A percentile compares a stretch with the other conserved stretches of the same genome.
These are phyloP conservation scores for Caenorhabditis brenneri DNA, from an alignment of 1,140 invertebrate species.

Conservation along the genomic window DNA sequence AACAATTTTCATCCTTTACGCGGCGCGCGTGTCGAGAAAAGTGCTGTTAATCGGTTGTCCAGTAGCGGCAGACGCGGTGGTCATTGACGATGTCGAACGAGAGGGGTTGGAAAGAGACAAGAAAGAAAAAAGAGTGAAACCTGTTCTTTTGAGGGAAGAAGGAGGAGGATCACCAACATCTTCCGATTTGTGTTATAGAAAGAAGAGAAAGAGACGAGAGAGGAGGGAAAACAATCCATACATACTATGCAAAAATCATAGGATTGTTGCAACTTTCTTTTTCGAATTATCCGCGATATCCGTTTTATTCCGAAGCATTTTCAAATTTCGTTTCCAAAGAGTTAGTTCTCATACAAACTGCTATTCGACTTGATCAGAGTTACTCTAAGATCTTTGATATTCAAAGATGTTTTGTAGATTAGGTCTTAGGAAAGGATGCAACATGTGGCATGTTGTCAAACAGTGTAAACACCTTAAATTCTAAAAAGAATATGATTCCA, in stretches of 20 bases:
- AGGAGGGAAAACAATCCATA: background rate
- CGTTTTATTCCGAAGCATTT: background rate
- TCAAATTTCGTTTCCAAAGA: background rate
- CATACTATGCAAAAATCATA: slow-evolving; percentile 5
- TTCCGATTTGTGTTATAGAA: background rate
- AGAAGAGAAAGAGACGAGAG: background rate
- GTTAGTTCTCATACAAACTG: background rate
- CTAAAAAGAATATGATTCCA: too few relatives aligned
- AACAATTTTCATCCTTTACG: background rate
- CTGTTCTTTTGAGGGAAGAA: background rate
- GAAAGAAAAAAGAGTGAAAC: background rate
- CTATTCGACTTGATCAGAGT: background rate
- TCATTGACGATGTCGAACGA: background rate
- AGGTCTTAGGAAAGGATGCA: too few relatives aligned
- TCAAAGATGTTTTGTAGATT: too few relatives aligned
- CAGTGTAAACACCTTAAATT: too few relatives aligned
- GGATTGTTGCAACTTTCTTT: background rate
- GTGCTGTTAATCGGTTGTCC: slow-evolving; percentile 30
- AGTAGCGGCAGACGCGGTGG: background rate
- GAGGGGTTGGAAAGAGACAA: background rate
- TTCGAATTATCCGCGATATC: background rate
- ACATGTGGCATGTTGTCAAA: too few relatives aligned
- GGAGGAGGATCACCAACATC: background rate
- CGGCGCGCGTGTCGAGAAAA: background rate
- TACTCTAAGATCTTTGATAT: too few relatives aligned